These are phyloP conservation scores for Siniperca chuatsi DNA, from an alignment of 2,113 vertebrate genomes.

Conservation along the genomic window DNA sequence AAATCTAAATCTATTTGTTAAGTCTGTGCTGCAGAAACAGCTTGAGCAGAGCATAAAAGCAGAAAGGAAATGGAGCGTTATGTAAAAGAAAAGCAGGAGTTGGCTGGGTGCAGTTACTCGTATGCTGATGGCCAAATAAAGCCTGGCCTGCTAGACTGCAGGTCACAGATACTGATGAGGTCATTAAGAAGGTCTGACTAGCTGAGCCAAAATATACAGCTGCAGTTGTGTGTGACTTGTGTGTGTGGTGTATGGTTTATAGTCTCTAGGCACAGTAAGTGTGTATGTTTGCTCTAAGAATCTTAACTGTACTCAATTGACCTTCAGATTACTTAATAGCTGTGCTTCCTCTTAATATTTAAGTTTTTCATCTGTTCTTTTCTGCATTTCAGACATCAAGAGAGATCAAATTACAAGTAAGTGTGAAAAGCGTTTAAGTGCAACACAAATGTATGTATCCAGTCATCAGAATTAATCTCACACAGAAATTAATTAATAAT, in stretches of 20 bases:
- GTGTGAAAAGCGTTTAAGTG: conserved; percentile 64
- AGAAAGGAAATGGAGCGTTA: conserved; percentile 10
- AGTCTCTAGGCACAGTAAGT: background rate
- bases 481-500: background rate
- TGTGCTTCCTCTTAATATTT: background rate
- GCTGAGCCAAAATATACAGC: conserved; percentile 39
- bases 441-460: background rate
- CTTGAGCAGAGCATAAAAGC: background rate
- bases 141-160: conserved; percentile 8
- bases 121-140: conserved; percentile 19
- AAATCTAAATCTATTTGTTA: background rate
- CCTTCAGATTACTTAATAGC: background rate
- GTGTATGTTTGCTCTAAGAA: conserved; percentile 7
- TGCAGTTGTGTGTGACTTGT: conserved; percentile 28
- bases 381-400: conserved; percentile 87
- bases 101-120: background rate
- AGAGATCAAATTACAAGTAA: conserved; percentile 94
- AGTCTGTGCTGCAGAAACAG: background rate
- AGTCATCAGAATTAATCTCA: background rate
- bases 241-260: conserved; percentile 17
- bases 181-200: conserved; percentile 33
- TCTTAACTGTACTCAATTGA: background rate
- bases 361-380: background rate
- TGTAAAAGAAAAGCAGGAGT: conserved; percentile 24
- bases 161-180: conserved; percentile 47